Conservation (phyloP, 2,113 vertebrate genomes). For the Notarius lentiginosus region DNA sequence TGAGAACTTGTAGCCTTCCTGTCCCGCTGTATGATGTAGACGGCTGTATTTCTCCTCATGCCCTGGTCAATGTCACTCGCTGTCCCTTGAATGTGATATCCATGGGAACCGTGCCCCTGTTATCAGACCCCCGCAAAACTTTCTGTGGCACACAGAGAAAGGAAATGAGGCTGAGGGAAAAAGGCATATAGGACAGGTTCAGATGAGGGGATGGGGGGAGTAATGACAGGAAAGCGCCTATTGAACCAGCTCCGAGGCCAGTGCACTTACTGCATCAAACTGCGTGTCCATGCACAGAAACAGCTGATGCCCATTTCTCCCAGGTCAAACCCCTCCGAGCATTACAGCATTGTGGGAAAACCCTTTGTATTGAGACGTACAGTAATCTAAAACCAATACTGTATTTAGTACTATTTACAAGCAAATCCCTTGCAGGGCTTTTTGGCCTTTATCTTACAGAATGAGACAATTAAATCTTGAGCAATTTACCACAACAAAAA, state of each 20-base stretch:
- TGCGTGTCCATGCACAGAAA: constrained; percentile 26
- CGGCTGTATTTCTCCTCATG: constrained; percentile 61
- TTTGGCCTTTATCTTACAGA: constrained; percentile 40
- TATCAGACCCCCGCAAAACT: constrained; percentile 55
- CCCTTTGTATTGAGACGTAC: constrained; percentile 23
- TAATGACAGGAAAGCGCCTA: constrained; percentile 52
- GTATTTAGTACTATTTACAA: constrained; percentile 4
- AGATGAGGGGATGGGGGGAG: constrained; percentile 31
- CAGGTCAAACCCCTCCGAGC: constrained; percentile 9
- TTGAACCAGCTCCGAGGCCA: constrained; percentile 43
- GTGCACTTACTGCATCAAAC: constrained; percentile 6
- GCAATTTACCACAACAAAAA: constrained; percentile 67
- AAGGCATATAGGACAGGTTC: constrained; percentile 40
- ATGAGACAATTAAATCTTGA: constrained; percentile 59
- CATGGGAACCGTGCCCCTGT: constrained; percentile 67
- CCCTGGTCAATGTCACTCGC: constrained; percentile 71
- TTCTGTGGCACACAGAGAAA: constrained; percentile 41
- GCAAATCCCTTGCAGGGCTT: constrained; percentile 30
- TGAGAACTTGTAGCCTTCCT: constrained; percentile 57
- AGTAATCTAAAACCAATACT: constrained; percentile 28
- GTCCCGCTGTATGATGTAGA: constrained; percentile 63
- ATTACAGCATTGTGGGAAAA: neutral
- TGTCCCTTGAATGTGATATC: constrained; percentile 63
- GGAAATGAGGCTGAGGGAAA: constrained; percentile 41
- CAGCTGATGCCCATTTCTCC: constrained; percentile 38